Evolutionary conservation across 2,797 vertebrate species (phyloP).

Genomic region (Benthosema pterotum): DNA sequence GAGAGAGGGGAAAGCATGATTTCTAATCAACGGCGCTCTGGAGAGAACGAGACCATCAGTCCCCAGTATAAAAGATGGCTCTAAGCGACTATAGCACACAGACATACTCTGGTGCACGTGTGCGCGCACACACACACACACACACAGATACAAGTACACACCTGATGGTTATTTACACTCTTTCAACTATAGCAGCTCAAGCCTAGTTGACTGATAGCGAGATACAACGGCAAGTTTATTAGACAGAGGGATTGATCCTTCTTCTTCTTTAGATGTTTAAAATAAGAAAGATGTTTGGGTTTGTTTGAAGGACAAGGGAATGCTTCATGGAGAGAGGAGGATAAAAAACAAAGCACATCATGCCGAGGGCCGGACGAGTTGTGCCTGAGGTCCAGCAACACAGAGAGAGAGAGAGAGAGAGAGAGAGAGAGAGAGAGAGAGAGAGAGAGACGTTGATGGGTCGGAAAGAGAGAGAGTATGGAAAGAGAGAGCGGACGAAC

Average conservation of each 20-base stretch:
- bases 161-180: conserved; percentile 48
- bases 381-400: conserved; percentile 29
- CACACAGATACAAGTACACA: background rate
- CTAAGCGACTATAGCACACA: conserved; percentile 53
- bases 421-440: conserved; percentile 33
- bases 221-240: conserved; percentile 30
- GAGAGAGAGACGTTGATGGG: conserved; percentile 5
- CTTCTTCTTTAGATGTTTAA: conserved; percentile 44
- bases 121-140: conserved; percentile 20
- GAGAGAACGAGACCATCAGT: conserved; percentile 50
- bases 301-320: conserved; percentile 47
- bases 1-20: conserved; percentile 48
- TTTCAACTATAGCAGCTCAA: conserved; percentile 31
- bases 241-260: conserved; percentile 48
- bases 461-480: background rate
- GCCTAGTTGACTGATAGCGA: conserved; percentile 55
- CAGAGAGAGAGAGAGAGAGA: conserved; percentile 22
- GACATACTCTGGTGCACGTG: no score
- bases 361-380: conserved; percentile 43
- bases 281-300: conserved; percentile 35
- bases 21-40: conserved; percentile 57
- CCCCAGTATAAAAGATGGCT: conserved; percentile 46
- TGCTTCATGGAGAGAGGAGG: conserved; percentile 49
- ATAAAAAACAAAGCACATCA: conserved; percentile 63
- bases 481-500: conserved; percentile 12